Evolutionary conservation across 2,797 vertebrate genomes (phyloP).

Genomic region (Lacerta agilis): DNA sequence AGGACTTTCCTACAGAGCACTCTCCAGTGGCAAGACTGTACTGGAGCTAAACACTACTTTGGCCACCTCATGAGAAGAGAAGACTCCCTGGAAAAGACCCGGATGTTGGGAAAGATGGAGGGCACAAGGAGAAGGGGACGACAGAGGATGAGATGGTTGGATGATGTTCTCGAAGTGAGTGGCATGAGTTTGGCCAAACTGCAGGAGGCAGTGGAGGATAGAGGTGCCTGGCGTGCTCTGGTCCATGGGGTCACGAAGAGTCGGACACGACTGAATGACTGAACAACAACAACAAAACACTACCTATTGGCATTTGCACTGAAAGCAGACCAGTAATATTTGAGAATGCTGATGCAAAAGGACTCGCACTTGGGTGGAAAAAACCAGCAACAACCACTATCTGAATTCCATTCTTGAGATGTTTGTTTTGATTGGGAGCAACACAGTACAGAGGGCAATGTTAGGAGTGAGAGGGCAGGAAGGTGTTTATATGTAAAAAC

Average conservation of each 20-base stretch:
- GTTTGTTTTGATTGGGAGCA: slow-evolving; percentile 59
- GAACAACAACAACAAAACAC: slow-evolving; percentile 58
- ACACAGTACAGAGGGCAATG: not conserved
- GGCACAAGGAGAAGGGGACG: too few relatives aligned
- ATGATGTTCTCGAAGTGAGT: too few relatives aligned
- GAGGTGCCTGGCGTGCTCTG: too few relatives aligned
- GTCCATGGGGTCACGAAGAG: too few relatives aligned
- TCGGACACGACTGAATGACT: too few relatives aligned
- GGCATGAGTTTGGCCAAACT: too few relatives aligned
- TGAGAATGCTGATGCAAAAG: slow-evolving; percentile 50
- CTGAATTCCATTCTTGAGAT: slow-evolving; percentile 65
- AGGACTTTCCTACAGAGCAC: slow-evolving; percentile 25
- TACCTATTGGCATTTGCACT: slow-evolving; percentile 48
- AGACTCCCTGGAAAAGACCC: too few relatives aligned
- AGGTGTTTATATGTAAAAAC: slow-evolving; percentile 16
- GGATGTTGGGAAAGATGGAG: too few relatives aligned
- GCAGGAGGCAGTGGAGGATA: too few relatives aligned
- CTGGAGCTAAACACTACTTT: slow-evolving; percentile 41
- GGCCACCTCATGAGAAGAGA: too few relatives aligned
- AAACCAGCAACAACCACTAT: slow-evolving; percentile 66
- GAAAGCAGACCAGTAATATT: slow-evolving; percentile 45
- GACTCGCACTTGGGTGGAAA: slow-evolving; percentile 10
- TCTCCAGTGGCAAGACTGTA: slow-evolving; percentile 36
- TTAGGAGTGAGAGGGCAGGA: not conserved
- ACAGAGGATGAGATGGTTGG: too few relatives aligned